Percentiles rank a stretch among this genome's conserved stretches.
Conservation (phyloP, 2,797 vertebrate species). For the Bufotes viridis region DNA sequence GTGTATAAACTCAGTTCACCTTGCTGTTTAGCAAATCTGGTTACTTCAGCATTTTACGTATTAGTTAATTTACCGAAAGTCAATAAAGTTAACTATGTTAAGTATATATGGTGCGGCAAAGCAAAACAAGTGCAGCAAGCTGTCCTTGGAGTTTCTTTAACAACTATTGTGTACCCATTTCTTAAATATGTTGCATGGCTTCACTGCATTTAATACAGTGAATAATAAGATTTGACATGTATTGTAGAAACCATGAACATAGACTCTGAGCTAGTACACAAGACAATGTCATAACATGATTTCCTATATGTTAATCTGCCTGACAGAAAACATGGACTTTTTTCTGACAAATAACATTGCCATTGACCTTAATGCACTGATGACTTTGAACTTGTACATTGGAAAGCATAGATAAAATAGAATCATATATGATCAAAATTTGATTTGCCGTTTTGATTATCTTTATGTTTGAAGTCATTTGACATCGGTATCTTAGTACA, state of each 20-base stretch:
- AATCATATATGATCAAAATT: not conserved
- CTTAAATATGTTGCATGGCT: not conserved
- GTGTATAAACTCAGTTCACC: not conserved
- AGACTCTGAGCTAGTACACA: not conserved
- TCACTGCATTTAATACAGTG: not conserved
- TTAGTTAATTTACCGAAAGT: not conserved
- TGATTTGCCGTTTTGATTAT: not conserved
- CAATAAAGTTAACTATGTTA: not conserved
- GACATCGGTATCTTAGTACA: not conserved
- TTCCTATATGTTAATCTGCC: constrained; percentile 1
- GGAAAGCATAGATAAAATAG: not conserved
- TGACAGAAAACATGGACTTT: not conserved
- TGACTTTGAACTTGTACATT: constrained; percentile 5
- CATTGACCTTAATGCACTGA: constrained; percentile 7
- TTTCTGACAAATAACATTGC: not conserved
- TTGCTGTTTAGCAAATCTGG: not conserved
- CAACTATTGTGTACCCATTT: not conserved
- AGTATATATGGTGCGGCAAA: not conserved
- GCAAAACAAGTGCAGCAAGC: not conserved
- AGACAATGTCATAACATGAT: constrained; percentile 16
- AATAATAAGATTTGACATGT: not conserved
- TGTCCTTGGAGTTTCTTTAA: not conserved
- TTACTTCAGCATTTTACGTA: not conserved
- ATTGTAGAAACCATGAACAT: not conserved
- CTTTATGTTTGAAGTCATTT: not conserved